phyloP scores from a whole-genome alignment of 2,797 vertebrate genomes.

The Hirundo rustica region DNA sequence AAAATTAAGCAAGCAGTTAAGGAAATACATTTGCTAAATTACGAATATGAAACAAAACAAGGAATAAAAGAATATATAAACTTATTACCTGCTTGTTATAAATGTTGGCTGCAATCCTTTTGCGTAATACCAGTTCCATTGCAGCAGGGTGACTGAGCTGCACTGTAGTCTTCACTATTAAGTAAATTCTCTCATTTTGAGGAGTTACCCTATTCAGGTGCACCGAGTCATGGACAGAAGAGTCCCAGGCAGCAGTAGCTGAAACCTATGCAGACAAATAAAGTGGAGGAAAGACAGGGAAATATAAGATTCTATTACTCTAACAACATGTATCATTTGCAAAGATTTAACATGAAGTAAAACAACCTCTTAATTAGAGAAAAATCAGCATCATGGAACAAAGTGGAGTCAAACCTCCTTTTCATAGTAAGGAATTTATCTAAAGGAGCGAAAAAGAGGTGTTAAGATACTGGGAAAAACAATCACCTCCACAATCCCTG shows the following conservation, averaged over 20 bases:
- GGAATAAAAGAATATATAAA: neutral
- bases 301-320: neutral
- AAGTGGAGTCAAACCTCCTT: neutral
- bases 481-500: neutral
- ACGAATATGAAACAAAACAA: neutral
- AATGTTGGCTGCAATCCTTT: constrained; percentile 95
- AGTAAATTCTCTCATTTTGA: constrained; percentile 92
- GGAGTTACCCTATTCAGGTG: constrained; percentile 93
- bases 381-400: neutral
- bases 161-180: constrained; percentile 93
- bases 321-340: neutral
- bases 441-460: neutral
- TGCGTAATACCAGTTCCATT: constrained; percentile 94
- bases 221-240: constrained; percentile 94
- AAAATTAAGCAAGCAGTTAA: neutral
- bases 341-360: neutral
- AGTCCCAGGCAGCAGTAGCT: constrained; percentile 94
- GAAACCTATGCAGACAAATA: constrained; percentile 79
- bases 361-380: neutral
- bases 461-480: neutral
- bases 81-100: constrained; percentile 94
- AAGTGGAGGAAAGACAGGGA: neutral
- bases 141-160: constrained; percentile 96
- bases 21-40: neutral
- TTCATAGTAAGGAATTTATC: neutral